These are phyloP conservation scores for Agriopis leucophaearia DNA, from an alignment of 2,888 invertebrate genomes.

Conservation along the genomic window DNA sequence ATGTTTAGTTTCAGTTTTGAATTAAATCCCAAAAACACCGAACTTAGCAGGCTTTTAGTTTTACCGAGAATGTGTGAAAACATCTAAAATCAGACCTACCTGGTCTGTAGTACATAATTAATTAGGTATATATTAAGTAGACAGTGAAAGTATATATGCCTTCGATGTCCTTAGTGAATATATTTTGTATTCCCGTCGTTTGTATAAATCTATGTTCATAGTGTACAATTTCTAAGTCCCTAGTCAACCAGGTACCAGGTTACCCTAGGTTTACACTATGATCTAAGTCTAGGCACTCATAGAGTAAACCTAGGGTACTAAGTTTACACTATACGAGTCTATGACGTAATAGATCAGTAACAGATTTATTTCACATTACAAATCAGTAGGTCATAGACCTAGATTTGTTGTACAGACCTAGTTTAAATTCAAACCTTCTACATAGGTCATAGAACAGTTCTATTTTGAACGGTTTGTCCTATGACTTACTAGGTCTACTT, in stretches of 20 bases:
- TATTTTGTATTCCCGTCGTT: background rate
- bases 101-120: background rate
- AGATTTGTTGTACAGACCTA: background rate
- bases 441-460: background rate
- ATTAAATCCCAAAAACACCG: background rate
- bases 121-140: conserved; percentile 5
- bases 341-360: background rate
- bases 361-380: background rate
- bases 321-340: too few relatives aligned
- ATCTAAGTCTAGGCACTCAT: too few relatives aligned
- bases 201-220: background rate
- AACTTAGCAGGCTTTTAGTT: background rate
- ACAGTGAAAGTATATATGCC: background rate
- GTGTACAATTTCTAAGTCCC: background rate
- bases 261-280: too few relatives aligned
- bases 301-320: too few relatives aligned
- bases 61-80: background rate
- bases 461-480: too few relatives aligned
- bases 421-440: background rate
- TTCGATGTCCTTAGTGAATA: background rate
- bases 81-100: background rate
- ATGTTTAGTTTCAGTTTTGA: background rate
- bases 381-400: background rate
- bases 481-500: too few relatives aligned
- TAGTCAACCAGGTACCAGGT: background rate